Percentiles rank a stretch among this genome's conserved stretches.
phyloP scores from a whole-genome alignment of 2,113 vertebrate species.

The Irena cyanogastra region DNA sequence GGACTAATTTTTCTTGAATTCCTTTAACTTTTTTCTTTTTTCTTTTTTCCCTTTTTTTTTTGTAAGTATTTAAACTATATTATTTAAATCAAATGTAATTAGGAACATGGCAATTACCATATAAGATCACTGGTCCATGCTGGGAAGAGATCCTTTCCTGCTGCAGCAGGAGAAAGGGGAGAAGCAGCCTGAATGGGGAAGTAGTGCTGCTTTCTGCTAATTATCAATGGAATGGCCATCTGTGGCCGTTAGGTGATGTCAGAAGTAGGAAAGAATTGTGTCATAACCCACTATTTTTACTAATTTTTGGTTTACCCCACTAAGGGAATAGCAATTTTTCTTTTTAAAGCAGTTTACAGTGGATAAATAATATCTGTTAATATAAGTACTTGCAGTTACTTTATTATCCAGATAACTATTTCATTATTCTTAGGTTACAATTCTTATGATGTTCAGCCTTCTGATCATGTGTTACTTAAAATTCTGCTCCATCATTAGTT shows the following conservation, averaged over 20 bases:
- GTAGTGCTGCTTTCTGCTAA: not conserved
- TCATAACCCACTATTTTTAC: not conserved
- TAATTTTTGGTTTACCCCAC: not conserved
- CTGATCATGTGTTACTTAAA: not conserved
- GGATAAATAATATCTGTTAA: not conserved
- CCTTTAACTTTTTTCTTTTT: not conserved
- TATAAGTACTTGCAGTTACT: not conserved
- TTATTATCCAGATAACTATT: not conserved
- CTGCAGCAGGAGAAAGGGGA: not conserved
- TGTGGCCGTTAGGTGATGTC: not conserved
- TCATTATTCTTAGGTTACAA: not conserved
- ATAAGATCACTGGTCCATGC: accelerated
- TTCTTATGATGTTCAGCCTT: not conserved
- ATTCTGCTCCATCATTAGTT: not conserved
- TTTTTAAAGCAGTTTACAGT: not conserved
- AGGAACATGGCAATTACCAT: not conserved
- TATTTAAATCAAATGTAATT: not conserved
- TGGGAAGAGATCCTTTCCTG: not conserved
- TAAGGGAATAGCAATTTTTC: not conserved
- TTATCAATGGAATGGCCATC: not conserved
- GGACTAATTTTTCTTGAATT: not conserved
- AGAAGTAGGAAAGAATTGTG: not conserved
- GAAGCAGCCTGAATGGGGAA: not conserved
- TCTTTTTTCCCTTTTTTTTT: too few relatives aligned
- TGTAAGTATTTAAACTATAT: not conserved